These are phyloP conservation scores for Ctenopoma kingsleyae DNA, from an alignment of 2,797 vertebrate genomes.

Conservation along the genomic window DNA sequence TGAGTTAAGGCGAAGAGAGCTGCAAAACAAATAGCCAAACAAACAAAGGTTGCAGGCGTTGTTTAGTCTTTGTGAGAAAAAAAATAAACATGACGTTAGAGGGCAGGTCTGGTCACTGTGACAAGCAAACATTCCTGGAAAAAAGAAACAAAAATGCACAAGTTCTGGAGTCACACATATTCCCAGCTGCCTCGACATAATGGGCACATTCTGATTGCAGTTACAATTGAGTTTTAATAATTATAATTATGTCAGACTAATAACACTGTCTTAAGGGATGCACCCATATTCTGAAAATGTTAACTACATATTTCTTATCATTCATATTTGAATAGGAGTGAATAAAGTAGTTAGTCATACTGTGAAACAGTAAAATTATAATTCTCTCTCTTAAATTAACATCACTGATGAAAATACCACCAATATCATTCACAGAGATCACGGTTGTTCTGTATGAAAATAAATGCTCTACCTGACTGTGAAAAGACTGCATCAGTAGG, in stretches of 20 bases:
- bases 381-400: slow-evolving; percentile 14
- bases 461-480: slow-evolving; percentile 1
- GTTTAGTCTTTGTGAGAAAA: slow-evolving; percentile 71
- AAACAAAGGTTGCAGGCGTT: slow-evolving; percentile 88
- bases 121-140: slow-evolving; percentile 87
- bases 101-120: slow-evolving; percentile 84
- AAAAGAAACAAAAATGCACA: slow-evolving; percentile 75
- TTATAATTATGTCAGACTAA: slow-evolving; percentile 10
- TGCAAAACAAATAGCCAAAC: slow-evolving; percentile 97
- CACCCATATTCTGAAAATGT: slow-evolving; percentile 9
- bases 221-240: slow-evolving; percentile 24
- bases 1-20: slow-evolving; percentile 98
- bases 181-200: slow-evolving; percentile 11
- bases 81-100: slow-evolving; percentile 83
- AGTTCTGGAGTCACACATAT: slow-evolving; percentile 72
- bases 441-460: background rate
- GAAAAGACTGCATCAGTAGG: background rate
- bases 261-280: background rate
- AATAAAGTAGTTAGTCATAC: background rate
- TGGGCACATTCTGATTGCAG: background rate
- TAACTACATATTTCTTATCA: slow-evolving; percentile 10
- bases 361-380: background rate
- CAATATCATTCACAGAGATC: slow-evolving; percentile 14
- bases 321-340: slow-evolving; percentile 3
- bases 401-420: slow-evolving; percentile 13